Conservation (phyloP, 2,888 invertebrate species). For the Taenaris catops region DNA sequence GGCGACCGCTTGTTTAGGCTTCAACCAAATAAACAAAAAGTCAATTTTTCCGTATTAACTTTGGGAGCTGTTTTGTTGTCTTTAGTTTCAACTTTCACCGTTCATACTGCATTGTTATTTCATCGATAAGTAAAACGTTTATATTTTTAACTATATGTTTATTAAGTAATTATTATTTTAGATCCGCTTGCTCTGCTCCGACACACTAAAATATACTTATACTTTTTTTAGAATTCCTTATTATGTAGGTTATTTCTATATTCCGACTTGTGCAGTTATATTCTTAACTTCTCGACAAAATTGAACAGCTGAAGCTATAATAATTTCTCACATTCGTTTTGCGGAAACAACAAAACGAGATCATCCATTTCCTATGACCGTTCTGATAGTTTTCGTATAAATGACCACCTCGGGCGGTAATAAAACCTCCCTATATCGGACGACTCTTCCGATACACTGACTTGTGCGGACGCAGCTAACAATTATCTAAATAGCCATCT, state of each 20-base stretch:
- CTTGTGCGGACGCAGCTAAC: conserved; percentile 64
- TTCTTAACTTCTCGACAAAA: too few relatives aligned
- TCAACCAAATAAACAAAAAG: conserved; percentile 12
- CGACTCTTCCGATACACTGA: conserved; percentile 74
- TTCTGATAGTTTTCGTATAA: conserved; percentile 74
- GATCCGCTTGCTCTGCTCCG: too few relatives aligned
- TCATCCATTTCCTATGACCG: conserved; percentile 54
- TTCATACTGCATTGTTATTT: too few relatives aligned
- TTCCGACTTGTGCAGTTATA: too few relatives aligned
- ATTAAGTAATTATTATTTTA: too few relatives aligned
- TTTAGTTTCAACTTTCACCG: too few relatives aligned
- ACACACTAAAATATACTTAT: too few relatives aligned
- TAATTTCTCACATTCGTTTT: conserved; percentile 25
- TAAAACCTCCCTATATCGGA: conserved; percentile 61
- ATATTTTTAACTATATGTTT: too few relatives aligned
- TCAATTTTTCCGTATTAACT: conserved; percentile 5
- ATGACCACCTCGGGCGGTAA: conserved; percentile 69
- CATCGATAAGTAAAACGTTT: too few relatives aligned
- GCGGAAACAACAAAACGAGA: conserved; percentile 50
- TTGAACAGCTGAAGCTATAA: conserved; percentile 9
- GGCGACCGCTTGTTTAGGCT: conserved; percentile 30
- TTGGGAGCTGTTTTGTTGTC: not conserved
- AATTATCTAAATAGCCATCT: conserved; percentile 81
- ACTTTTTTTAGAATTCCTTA: too few relatives aligned
- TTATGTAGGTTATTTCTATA: too few relatives aligned